Conservation (phyloP, 2,888 invertebrate genomes). For the Hyles lineata region DNA sequence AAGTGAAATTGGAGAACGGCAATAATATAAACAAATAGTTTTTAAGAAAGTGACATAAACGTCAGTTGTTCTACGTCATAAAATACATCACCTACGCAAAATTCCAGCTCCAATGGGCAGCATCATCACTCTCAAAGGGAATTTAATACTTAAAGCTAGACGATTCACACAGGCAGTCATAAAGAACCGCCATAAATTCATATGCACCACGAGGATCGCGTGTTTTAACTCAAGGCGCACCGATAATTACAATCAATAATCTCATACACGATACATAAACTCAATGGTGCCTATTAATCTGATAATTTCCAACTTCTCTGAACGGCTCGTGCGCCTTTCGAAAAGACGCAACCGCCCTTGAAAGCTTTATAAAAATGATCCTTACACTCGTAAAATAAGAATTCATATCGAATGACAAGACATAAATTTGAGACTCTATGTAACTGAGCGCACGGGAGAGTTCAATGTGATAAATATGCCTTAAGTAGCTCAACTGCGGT, state of each 20-base stretch:
- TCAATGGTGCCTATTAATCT: constrained; percentile 29
- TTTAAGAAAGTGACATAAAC: constrained; percentile 22
- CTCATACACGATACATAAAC: constrained; percentile 37
- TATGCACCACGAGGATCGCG: constrained; percentile 33
- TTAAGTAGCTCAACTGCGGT: constrained; percentile 63
- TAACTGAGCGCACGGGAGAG: constrained; percentile 45
- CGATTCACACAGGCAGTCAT: constrained; percentile 24
- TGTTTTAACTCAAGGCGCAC: constrained; percentile 55
- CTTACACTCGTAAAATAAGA: constrained; percentile 12
- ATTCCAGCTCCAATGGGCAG: constrained; percentile 2
- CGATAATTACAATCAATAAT: constrained; percentile 82
- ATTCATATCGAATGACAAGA: constrained; percentile 25
- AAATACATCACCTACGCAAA: constrained; percentile 23
- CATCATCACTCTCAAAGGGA: constrained; percentile 25
- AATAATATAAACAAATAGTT: constrained; percentile 7
- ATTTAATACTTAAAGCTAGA: constrained; percentile 22
- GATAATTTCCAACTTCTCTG: constrained; percentile 26
- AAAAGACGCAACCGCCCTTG: constrained; percentile 11
- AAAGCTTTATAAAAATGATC: constrained; percentile 2
- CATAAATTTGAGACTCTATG: constrained; percentile 46
- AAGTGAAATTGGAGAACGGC: constrained; percentile 12
- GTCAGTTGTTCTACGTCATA: constrained; percentile 21
- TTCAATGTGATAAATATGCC: constrained; percentile 69
- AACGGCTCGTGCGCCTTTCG: not conserved
- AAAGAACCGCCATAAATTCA: constrained; percentile 35